Evolutionary conservation across 2,888 invertebrate species (phyloP).

Genomic region (Diadromus collaris): DNA sequence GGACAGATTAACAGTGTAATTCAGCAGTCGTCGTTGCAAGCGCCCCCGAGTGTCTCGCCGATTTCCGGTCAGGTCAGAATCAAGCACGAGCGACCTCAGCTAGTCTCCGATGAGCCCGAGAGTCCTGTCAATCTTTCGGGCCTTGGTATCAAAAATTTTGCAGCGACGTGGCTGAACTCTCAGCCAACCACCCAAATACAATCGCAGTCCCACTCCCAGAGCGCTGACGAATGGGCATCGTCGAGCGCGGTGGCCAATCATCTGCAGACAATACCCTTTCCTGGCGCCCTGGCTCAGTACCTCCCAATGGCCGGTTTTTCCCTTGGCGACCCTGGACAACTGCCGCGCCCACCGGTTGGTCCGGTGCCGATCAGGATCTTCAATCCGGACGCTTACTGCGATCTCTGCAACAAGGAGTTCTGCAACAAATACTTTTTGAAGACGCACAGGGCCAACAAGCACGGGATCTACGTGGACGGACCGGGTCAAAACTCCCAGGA

Average conservation of each 20-base stretch:
- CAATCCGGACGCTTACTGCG: constrained; percentile 98
- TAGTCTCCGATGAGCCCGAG: constrained; percentile 69
- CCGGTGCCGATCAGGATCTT: constrained; percentile 86
- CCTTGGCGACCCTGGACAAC: constrained; percentile 78
- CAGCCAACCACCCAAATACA: constrained; percentile 65
- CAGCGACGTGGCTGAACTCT: constrained; percentile 72
- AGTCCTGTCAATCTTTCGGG: constrained; percentile 76
- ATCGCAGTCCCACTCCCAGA: constrained; percentile 67
- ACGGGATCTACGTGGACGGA: constrained; percentile 91
- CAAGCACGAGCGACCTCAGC: constrained; percentile 69
- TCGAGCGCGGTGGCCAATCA: constrained; percentile 67
- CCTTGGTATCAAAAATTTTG: constrained; percentile 76
- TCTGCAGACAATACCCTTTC: constrained; percentile 72
- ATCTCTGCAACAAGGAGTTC: constrained; percentile 98
- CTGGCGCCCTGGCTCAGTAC: constrained; percentile 74
- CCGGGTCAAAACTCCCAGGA: constrained; percentile 72
- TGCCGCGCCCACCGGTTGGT: constrained; percentile 82
- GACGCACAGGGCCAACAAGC: constrained; percentile 98
- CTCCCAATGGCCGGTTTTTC: constrained; percentile 82
- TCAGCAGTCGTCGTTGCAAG: constrained; percentile 44
- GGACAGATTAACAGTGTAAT: constrained; percentile 52
- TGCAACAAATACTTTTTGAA: constrained; percentile 99
- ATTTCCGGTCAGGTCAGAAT: constrained; percentile 58
- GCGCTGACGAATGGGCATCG: constrained; percentile 59
- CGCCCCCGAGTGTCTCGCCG: constrained; percentile 58